These are phyloP conservation scores for Python bivittatus DNA, from an alignment of 2,113 vertebrate species.

Conservation along the genomic window DNA sequence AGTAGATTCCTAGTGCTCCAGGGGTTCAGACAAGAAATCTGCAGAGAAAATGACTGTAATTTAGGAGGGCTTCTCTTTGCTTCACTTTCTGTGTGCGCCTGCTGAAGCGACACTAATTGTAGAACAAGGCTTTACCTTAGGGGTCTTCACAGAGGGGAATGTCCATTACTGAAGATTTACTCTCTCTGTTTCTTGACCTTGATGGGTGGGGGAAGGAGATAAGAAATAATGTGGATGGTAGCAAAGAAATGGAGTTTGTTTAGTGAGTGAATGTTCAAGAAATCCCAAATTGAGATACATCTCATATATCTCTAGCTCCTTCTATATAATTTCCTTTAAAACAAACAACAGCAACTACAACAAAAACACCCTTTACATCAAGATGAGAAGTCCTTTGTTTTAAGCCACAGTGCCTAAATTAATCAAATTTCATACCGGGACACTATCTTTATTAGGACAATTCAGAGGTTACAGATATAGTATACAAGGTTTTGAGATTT, in stretches of 20 bases:
- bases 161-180: constrained; percentile 55
- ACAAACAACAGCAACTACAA: background rate
- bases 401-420: background rate
- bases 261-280: constrained; percentile 13
- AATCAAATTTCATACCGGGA: background rate
- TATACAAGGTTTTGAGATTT: background rate
- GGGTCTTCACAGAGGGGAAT: constrained; percentile 45
- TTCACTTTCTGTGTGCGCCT: constrained; percentile 52
- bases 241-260: constrained; percentile 34
- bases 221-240: constrained; percentile 45
- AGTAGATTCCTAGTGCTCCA: background rate
- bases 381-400: background rate
- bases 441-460: background rate
- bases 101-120: constrained; percentile 59
- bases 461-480: background rate
- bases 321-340: background rate
- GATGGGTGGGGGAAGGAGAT: constrained; percentile 22
- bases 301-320: background rate
- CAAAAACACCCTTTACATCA: background rate
- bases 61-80: constrained; percentile 55
- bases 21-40: constrained; percentile 42
- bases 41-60: constrained; percentile 60
- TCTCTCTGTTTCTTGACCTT: constrained; percentile 59
- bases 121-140: constrained; percentile 57
- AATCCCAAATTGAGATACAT: constrained; percentile 33